Percentiles rank a stretch among this genome's conserved stretches.
phyloP scores from a whole-genome alignment of 2,113 vertebrate genomes.

The Callaeas wilsoni region DNA sequence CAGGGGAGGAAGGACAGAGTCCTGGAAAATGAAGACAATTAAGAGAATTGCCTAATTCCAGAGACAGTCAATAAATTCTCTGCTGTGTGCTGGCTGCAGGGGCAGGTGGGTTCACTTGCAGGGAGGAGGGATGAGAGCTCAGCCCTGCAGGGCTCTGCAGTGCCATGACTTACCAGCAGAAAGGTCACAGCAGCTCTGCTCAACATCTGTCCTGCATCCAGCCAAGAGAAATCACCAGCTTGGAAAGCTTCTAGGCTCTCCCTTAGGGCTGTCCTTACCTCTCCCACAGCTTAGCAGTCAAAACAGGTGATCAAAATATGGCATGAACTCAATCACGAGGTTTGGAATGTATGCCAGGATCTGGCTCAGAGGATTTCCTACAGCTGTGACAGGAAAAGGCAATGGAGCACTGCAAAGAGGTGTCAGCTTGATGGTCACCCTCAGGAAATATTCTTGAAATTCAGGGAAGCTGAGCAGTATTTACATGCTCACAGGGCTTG shows the following conservation, averaged over 20 bases:
- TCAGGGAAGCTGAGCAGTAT: neutral
- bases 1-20: neutral
- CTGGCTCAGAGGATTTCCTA: neutral
- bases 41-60: conserved; percentile 23
- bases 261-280: neutral
- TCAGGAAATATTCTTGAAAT: neutral
- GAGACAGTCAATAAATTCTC: neutral
- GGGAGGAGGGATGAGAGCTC: neutral
- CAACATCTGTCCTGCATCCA: neutral
- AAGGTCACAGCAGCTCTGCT: neutral
- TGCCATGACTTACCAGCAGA: neutral
- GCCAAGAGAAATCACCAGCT: neutral
- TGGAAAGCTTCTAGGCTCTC: neutral
- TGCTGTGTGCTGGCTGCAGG: neutral
- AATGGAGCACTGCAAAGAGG: neutral
- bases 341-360: neutral
- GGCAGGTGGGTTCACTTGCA: neutral
- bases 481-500: neutral
- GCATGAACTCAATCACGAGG: rapidly evolving
- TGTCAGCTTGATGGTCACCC: neutral
- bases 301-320: neutral
- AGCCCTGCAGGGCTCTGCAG: neutral
- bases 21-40: neutral
- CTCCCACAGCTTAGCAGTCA: neutral
- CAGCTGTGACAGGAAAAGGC: neutral